phyloP scores from a whole-genome alignment of 2,113 vertebrate genomes.

The Melanerpes aurifrons region DNA sequence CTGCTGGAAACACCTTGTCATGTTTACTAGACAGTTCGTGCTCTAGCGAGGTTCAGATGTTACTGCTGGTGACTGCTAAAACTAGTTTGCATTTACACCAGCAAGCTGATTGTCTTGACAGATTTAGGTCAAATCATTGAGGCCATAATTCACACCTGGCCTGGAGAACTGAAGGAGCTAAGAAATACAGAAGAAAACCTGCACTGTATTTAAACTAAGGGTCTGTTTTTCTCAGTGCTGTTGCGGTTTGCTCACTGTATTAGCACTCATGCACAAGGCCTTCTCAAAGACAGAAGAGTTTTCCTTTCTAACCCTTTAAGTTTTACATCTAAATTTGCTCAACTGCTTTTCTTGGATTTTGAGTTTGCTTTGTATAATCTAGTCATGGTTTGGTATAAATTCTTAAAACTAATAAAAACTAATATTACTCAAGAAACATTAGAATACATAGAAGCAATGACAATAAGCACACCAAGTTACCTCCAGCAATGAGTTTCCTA shows the following conservation, averaged over 20 bases:
- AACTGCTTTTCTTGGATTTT: not conserved
- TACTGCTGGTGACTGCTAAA: not conserved
- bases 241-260: not conserved
- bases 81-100: not conserved
- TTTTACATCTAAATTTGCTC: not conserved
- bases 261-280: not conserved
- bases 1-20: not conserved
- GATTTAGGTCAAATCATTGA: not conserved
- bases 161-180: not conserved
- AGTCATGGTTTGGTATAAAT: not conserved
- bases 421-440: not conserved
- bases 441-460: not conserved
- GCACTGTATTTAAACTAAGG: not conserved
- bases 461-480: not conserved
- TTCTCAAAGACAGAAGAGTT: not conserved
- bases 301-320: not conserved
- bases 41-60: accelerated
- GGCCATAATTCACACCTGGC: not conserved
- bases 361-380: not conserved
- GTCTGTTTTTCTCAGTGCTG: not conserved
- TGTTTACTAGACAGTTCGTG: not conserved
- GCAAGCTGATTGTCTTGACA: not conserved
- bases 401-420: not conserved
- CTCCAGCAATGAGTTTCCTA: not conserved
- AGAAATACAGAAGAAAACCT: not conserved